These are phyloP conservation scores for Machimus rusticus DNA, from an alignment of 2,888 invertebrate species.

Conservation along the genomic window DNA sequence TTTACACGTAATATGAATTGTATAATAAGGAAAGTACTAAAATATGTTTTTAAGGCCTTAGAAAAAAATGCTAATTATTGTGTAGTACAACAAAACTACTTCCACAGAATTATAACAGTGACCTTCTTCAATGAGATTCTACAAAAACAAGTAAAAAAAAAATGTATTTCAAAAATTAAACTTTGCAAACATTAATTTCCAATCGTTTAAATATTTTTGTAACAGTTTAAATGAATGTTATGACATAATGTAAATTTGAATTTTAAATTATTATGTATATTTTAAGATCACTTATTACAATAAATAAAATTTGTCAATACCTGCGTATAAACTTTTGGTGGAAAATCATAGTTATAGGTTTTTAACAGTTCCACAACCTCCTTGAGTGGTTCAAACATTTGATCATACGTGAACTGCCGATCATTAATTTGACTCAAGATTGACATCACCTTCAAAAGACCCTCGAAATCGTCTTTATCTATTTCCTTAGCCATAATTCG, in stretches of 20 bases:
- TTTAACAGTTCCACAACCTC: conserved; percentile 86
- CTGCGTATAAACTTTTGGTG: conserved; percentile 78
- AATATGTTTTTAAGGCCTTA: not conserved
- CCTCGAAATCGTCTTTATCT: conserved; percentile 85
- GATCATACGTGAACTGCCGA: conserved; percentile 78
- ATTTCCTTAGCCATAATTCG: conserved; percentile 75
- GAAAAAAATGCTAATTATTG: not conserved
- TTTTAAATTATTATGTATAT: no score
- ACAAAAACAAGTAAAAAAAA: no score
- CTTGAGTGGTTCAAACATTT: conserved; percentile 88
- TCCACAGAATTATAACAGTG: not conserved
- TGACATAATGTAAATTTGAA: no score
- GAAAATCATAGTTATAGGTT: conserved; percentile 86
- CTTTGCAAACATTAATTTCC: no score
- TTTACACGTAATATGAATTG: not conserved
- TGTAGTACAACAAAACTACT: not conserved
- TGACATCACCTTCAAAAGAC: conserved; percentile 82
- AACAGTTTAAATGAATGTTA: no score
- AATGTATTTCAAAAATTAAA: no score
- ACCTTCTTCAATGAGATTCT: not conserved
- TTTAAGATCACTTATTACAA: no score
- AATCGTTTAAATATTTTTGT: no score
- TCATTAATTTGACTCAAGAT: conserved; percentile 82
- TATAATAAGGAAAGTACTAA: not conserved
- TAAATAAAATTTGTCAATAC: conserved; percentile 52